Base-by-base conservation (phyloP, 2,888 invertebrate species). In the Podabrus alpinus region DNA sequence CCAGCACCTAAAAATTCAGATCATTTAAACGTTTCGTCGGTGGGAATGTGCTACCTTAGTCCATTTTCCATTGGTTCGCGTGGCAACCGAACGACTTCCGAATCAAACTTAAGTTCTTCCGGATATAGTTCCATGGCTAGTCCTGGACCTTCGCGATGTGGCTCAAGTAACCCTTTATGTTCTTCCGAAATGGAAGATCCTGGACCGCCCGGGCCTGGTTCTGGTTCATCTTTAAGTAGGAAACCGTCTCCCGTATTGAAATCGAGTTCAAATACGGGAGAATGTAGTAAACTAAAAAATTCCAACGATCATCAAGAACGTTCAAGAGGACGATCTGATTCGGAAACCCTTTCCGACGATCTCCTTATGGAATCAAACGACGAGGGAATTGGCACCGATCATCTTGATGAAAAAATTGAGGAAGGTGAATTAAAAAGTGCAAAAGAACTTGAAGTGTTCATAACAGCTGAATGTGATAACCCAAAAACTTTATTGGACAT, bases 51-150 rank as follows among this genome's bases (percentile, higher is more conserved):
- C 81, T 94, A 94, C 83, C 86, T 95, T 15, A 94, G 94, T 85
- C 95, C 95, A 0, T 94, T 94, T 85, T 92, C 93, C 1, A 93
- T 94, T 90, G 91, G 92, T 64, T 90, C 90, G 1, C 88, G 93
- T 79, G 92, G 92, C 13, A 94, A 94, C 82, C 90, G 94, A 80
- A 94, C 93, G 1, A 93, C 94, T 13, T 95, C 95, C 0, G 94
- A 95, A 87, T 94, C 94, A 2, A 95, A 95, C 86, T 88, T 95
- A 60, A 94, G 94, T 78, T 94, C 95, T 9, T 95, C 94, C 0
- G 95, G 95, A 9, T 95, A 95, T 85, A 94, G 94, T 79, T 95
- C 94, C 2, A 94, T 95, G 93, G 94, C 95, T 0, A 94, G 94
- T 86, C 95, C 95, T 0, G 94, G 94, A 0, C 94, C 94, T 4